These are phyloP conservation scores for Metopia argyrocephala DNA, from an alignment of 2,888 invertebrate genomes.

Conservation along the genomic window DNA sequence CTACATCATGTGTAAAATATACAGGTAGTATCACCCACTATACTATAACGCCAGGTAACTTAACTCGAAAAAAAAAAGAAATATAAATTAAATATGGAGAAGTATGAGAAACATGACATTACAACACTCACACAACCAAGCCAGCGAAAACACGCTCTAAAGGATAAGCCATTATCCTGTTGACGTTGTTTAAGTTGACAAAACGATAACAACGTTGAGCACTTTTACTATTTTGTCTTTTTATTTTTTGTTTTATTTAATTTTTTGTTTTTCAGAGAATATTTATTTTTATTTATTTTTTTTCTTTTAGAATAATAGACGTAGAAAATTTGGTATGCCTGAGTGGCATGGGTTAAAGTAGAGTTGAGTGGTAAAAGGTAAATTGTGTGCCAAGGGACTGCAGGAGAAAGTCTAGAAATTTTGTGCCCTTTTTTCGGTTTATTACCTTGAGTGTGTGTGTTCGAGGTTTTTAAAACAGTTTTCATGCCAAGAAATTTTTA, in stretches of 20 bases:
- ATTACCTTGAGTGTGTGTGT: slow-evolving; percentile 15
- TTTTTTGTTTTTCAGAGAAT: slow-evolving; percentile 9
- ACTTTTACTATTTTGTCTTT: slow-evolving; percentile 54
- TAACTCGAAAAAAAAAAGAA: not conserved
- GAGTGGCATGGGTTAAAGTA: not conserved
- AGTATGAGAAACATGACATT: slow-evolving; percentile 11
- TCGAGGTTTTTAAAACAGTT: slow-evolving; percentile 5
- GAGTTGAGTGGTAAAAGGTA: not conserved
- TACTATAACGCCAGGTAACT: not conserved
- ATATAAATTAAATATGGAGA: not conserved
- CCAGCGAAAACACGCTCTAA: slow-evolving; percentile 42
- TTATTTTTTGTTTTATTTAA: slow-evolving; percentile 20
- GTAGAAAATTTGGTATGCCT: not conserved
- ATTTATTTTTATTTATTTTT: not conserved
- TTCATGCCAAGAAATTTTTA: slow-evolving; percentile 48
- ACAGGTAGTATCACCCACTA: not conserved
- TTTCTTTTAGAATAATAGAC: slow-evolving; percentile 6
- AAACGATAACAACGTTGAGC: slow-evolving; percentile 57
- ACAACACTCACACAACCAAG: not conserved
- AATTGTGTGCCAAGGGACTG: no score
- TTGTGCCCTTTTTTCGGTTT: slow-evolving; percentile 44
- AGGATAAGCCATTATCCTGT: slow-evolving; percentile 65
- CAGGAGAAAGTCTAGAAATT: slow-evolving; percentile 35
- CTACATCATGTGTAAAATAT: slow-evolving; percentile 39
- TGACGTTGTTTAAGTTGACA: slow-evolving; percentile 63